Base-by-base conservation (phyloP, 1,140 invertebrate species). In the Pantala flavescens region DNA sequence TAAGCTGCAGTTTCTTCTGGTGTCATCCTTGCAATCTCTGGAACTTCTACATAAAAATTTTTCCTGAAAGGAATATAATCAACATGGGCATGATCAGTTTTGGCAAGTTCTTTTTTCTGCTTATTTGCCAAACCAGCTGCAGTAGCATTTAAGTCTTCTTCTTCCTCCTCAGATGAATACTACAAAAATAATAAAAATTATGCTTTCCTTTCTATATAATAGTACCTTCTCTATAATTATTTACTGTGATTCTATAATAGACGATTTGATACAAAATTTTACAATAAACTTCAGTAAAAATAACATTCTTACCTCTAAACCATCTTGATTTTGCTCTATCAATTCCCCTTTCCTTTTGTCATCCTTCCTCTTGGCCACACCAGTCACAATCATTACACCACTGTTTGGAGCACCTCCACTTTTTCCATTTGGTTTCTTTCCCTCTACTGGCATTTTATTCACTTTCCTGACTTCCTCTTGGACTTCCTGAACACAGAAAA, bases 241-340 rank as follows among this genome's bases (percentile, higher is more conserved):
- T 36, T 9, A 36, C 9, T 36, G 3, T 36, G 3, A 2, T 36
- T 36, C 9, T 36, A 9, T 36, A 2, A 36, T 36, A 5, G 28
- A 2, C 28, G 9, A 5, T 36, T 36, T 36, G 9, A 36, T 5
- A 36, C 3, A 36, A 36, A 36, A 36, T 36, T 9, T 36, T n/a
- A n/a, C n/a, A n/a, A n/a, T n/a, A n/a, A n/a, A 9, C 28, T 5
- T 36, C 28, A 36, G 9, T 9, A 36, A 36, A 36, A 36, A 36
- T 36, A 36, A 36, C 12, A n/a, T 75, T 28, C 74, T 76, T 81
- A 87, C 86, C 83, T 98, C 96, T 75, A 98, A 84, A 23, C 94
- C 95, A 84, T 98, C 97, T 84, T 97, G 93, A 85, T 98, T 98
- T 81, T 97, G 96, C 82, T 98, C 95, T 79, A 99, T 98, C 0